Evolutionary conservation across 2,797 vertebrate genomes (phyloP), one percentile per base, ranked within the genome.

Genomic region (Percopsis omiscomaycus): DNA sequence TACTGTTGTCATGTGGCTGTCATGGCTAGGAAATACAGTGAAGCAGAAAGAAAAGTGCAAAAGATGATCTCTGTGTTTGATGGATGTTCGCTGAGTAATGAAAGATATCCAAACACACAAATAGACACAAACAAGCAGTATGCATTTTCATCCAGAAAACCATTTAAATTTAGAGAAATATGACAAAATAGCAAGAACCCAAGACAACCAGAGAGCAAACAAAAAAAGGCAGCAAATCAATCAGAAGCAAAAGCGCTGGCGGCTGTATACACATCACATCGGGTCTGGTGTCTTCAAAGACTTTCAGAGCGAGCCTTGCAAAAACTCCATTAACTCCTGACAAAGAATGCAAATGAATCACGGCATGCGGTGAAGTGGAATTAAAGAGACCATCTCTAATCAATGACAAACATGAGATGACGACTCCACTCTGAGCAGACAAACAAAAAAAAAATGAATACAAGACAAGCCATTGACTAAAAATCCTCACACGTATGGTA

Each of bases 321-420:
- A 88, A 88, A 91, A 97, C 95, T 96, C 96, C 96, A 99, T 98
- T 98, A 98, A 98, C 96, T 98, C 96, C 95, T 96, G 95, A 98
- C 96, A 98, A 98, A 98, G 94, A 98, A 98, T 96, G 95, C 95
- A 98, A 98, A 98, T 98, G 95, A 97, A 97, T 97, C 94, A 93
- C 94, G 93, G 96, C 95, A 96, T 98, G 96, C 95, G 96, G 95
- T 94, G 95, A 94, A 94, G 95, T 93, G 94, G 94, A 96, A 98
- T 98, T 98, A 98, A 96, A 96, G 94, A 94, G 84, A 94, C 94
- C 92, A 94, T 92, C 95, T 97, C 95, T 97, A 96, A 98, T 97
- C 95, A 96, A 94, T 96, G 95, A 96, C 94, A 96, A 98, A 89
- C 94, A 94, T 88, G 93, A 95, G 93, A 91, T 88, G 88, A 90